These are phyloP conservation scores for Dicyrtomina minuta DNA, from an alignment of 2,888 invertebrate species.

Conservation along the genomic window DNA sequence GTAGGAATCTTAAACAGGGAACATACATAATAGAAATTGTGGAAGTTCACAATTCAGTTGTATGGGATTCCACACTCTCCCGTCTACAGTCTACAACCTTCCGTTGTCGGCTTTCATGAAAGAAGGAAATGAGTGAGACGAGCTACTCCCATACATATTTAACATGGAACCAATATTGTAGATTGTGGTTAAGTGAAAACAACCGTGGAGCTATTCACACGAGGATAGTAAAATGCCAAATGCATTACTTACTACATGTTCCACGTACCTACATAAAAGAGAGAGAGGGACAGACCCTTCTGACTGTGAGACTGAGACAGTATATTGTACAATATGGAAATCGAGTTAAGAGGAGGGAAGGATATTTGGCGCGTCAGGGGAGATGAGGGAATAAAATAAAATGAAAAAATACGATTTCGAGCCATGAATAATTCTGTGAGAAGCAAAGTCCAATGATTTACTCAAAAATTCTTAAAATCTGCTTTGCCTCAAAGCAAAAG, in stretches of 20 bases:
- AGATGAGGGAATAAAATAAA: conserved; percentile 18
- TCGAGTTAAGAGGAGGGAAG: background rate
- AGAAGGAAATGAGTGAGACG: too few relatives aligned
- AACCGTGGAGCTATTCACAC: too few relatives aligned
- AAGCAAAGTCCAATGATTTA: conserved; percentile 6
- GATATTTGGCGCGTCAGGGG: conserved; percentile 26
- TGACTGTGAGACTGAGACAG: background rate
- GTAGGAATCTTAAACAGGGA: too few relatives aligned
- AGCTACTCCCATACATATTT: too few relatives aligned
- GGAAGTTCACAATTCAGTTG: too few relatives aligned
- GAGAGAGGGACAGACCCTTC: background rate
- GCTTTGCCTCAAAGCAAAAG: conserved; percentile 2
- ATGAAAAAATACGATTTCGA: conserved; percentile 22
- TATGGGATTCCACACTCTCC: too few relatives aligned
- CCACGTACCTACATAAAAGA: background rate
- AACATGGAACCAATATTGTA: too few relatives aligned
- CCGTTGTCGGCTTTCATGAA: background rate
- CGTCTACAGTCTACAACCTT: background rate
- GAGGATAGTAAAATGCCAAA: too few relatives aligned
- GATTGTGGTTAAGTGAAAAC: too few relatives aligned
- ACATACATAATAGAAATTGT: too few relatives aligned
- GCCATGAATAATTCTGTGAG: conserved; percentile 24
- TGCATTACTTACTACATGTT: too few relatives aligned
- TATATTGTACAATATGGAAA: background rate
- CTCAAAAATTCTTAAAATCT: conserved; percentile 17